Evolutionary conservation across 2,888 invertebrate species (phyloP).

Genomic region (Apodemia duryi): DNA sequence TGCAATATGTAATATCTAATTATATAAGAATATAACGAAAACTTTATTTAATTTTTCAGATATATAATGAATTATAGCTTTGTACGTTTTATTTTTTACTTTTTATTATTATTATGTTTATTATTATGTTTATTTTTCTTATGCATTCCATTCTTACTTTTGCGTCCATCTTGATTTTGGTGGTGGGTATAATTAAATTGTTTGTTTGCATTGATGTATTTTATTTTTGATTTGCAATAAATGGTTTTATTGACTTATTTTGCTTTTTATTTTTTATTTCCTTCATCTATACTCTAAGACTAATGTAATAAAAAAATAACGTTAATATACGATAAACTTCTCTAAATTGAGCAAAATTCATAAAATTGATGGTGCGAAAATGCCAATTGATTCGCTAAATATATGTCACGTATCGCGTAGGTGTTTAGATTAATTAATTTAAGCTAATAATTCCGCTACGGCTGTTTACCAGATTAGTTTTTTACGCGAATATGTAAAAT

Average conservation of each 20-base stretch:
- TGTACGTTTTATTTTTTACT: constrained; percentile 23
- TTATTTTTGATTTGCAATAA: constrained; percentile 68
- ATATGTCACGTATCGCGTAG: constrained; percentile 56
- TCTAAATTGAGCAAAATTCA: constrained; percentile 10
- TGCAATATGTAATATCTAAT: constrained; percentile 25
- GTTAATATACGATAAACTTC: background rate
- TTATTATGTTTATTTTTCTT: constrained; percentile 19
- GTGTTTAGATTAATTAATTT: constrained; percentile 40
- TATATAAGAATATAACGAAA: constrained; percentile 27
- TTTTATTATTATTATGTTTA: constrained; percentile 16
- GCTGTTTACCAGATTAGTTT: constrained; percentile 36
- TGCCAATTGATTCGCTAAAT: constrained; percentile 54
- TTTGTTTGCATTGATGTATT: constrained; percentile 46
- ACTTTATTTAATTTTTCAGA: constrained; percentile 35
- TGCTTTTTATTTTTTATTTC: constrained; percentile 45
- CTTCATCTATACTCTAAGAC: constrained; percentile 26
- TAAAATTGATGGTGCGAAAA: constrained; percentile 42
- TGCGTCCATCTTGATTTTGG: constrained; percentile 38
- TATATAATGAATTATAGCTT: constrained; percentile 24
- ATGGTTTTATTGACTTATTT: constrained; percentile 58
- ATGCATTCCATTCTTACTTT: constrained; percentile 23
- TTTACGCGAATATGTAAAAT: constrained; percentile 51
- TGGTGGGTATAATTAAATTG: constrained; percentile 58
- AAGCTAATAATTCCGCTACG: constrained; percentile 45
- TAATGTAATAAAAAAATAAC: background rate